Evolutionary conservation across 1,140 invertebrate species (phyloP).

Genomic region (Drosophila punjabiensis): DNA sequence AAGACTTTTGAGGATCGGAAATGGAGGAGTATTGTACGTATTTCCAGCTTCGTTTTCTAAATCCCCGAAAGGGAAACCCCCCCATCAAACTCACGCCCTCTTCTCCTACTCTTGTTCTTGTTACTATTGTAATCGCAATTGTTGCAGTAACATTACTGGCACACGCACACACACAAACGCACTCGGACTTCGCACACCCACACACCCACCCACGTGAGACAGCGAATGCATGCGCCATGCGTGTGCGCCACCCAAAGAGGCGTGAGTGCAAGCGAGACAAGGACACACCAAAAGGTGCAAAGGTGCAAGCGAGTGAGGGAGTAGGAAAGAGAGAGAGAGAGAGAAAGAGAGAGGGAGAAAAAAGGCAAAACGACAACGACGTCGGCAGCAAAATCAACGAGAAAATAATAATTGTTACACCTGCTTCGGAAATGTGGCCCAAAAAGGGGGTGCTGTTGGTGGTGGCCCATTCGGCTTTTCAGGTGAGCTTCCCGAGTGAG

Average conservation of each 20-base stretch:
- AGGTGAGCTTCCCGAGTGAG: slow-evolving; percentile 55
- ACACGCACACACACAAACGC: slow-evolving; percentile 50
- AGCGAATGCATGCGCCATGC: slow-evolving; percentile 82
- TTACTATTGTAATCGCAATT: slow-evolving; percentile 68
- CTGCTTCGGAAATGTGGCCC: slow-evolving; percentile 78
- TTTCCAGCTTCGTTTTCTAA: slow-evolving; percentile 3
- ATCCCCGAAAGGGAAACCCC: slow-evolving; percentile 31
- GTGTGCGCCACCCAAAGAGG: slow-evolving; percentile 52
- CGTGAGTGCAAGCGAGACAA: slow-evolving; percentile 52
- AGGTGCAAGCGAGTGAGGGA: slow-evolving; percentile 52
- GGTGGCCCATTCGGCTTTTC: slow-evolving; percentile 54
- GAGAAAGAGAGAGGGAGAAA: slow-evolving; percentile 45
- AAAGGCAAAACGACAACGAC: slow-evolving; percentile 72
- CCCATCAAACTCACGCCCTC: background rate
- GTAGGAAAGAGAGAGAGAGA: slow-evolving; percentile 38
- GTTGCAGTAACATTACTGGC: slow-evolving; percentile 82
- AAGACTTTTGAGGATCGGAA: slow-evolving; percentile 51
- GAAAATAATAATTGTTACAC: slow-evolving; percentile 84
- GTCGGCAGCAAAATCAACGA: slow-evolving; percentile 76
- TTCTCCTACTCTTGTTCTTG: slow-evolving; percentile 7
- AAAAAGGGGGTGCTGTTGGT: slow-evolving; percentile 38
- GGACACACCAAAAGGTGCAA: slow-evolving; percentile 36
- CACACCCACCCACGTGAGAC: slow-evolving; percentile 60
- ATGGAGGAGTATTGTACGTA: slow-evolving; percentile 1
- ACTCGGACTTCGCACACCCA: slow-evolving; percentile 19